These are phyloP conservation scores for Diploptera punctata DNA, from an alignment of 2,888 invertebrate species.

Conservation along the genomic window DNA sequence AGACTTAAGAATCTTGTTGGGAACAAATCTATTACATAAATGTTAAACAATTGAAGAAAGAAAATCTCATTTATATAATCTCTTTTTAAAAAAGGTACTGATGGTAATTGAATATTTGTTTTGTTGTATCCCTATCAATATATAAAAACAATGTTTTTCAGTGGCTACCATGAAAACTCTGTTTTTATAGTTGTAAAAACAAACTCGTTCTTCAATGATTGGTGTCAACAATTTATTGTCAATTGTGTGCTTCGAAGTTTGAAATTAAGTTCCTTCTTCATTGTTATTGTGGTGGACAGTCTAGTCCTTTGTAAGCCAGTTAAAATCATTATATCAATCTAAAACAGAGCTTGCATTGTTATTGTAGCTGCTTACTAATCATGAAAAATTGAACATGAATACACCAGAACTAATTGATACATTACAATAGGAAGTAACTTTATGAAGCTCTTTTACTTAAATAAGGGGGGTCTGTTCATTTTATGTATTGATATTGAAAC, in stretches of 20 bases:
- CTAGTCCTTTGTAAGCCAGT: background rate
- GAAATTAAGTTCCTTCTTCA: slow-evolving; percentile 5
- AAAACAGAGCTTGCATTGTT: slow-evolving; percentile 7
- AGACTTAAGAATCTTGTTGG: too few species aligned
- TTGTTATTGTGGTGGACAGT: background rate
- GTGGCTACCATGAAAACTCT: slow-evolving; percentile 5
- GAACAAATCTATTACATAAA: too few species aligned
- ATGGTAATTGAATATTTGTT: background rate
- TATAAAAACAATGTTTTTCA: background rate
- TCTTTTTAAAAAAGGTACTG: background rate
- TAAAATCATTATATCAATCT: background rate
- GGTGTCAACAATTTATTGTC: slow-evolving; percentile 10
- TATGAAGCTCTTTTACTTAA: too few species aligned
- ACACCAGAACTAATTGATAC: too few species aligned
- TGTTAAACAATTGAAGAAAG: background rate
- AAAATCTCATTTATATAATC: slow-evolving; percentile 20
- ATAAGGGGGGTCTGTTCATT: too few species aligned
- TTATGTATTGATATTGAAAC: too few species aligned
- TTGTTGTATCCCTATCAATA: background rate
- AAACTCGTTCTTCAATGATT: slow-evolving; percentile 22
- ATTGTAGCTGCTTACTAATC: too few species aligned
- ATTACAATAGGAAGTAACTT: too few species aligned
- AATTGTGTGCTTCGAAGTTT: slow-evolving; percentile 4
- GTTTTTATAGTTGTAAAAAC: background rate
- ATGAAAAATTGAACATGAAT: too few species aligned